Conservation (phyloP, 2,888 invertebrate species). For the Bellardia pandia region DNA sequence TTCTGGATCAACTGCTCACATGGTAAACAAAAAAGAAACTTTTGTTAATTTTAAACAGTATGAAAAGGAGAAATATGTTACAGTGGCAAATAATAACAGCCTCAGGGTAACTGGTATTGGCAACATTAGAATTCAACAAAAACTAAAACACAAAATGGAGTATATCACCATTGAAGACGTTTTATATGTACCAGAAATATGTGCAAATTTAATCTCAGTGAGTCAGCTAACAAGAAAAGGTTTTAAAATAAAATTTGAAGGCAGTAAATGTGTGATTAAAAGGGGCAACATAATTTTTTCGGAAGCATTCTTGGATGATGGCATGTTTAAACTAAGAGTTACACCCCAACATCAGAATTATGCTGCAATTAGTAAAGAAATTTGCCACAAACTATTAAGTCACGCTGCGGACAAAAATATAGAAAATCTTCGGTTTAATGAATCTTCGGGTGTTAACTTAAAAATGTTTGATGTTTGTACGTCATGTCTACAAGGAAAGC, state of each 20-base stretch:
- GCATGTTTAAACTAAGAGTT: too few species aligned
- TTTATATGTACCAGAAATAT: conserved; percentile 42
- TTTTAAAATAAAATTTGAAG: conserved; percentile 18
- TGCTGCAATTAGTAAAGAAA: neutral
- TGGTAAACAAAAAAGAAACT: too few species aligned
- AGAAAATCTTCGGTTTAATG: conserved; percentile 10
- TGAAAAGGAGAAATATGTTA: conserved; percentile 15
- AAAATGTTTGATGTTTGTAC: neutral
- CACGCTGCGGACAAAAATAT: too few species aligned
- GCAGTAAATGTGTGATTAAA: conserved; percentile 16
- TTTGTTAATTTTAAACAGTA: too few species aligned
- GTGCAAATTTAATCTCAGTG: conserved; percentile 55
- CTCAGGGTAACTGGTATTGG: conserved; percentile 38
- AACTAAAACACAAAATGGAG: neutral
- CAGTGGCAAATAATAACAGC: conserved; percentile 35
- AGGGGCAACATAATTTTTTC: conserved; percentile 1
- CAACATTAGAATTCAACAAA: neutral
- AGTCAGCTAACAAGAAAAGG: conserved; percentile 44
- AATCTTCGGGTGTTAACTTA: neutral
- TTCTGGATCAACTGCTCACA: too few species aligned
- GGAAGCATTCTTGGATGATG: neutral
- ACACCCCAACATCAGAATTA: neutral
- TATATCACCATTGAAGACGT: conserved; percentile 30
- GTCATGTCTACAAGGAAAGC: conserved; percentile 38
- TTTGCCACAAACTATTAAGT: conserved; percentile 34